Evolutionary conservation across 2,888 invertebrate genomes (phyloP), one percentile per base, ranked within the genome.

Genomic region (Cephonodes hylas): DNA sequence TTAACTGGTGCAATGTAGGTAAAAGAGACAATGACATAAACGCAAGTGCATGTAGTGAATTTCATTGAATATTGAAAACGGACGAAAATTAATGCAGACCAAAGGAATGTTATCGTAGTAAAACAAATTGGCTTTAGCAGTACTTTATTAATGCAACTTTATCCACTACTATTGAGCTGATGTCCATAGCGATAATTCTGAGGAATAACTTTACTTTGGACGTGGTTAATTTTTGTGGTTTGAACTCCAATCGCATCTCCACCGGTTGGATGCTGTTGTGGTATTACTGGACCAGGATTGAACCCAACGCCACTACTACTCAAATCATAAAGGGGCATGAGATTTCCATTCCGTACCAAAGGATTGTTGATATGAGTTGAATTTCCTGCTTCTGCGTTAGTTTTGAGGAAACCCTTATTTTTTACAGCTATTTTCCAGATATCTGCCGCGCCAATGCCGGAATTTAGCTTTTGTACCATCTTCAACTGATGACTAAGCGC

Each of bases 371-470:
- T 2, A 22, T 42, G 6, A 8, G 31, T 20, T 10, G 57, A 58
- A 38, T 53, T 53, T 15, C 27, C 15, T 18, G 7, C n/a, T 8
- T 25, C 8, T 42, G 6, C 7, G 5, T 8, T 31, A 18, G 27
- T 18, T 18, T 18, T 53, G 18, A 53, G 18, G 18, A 53, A 10
- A 5, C 23, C 46, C 8, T 20, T 66, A 68, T 48, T 62, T 64
- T 4, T 63, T 64, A 57, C 69, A 63, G 15, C 68, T 67, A 8
- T 65, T 59, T 70, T 61, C 42, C 69, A 46, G 59, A 72, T 57
- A 18, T 75, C 74, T 8, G 71, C 69, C 2, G 76, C 71, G 0
- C 68, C 59, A 25, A 83, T 65, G n/a, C 79, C 72, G 0, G 75
- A 63, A 58, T 80, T 80, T 31, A 83, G 53, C 31, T 70, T 64